phyloP scores from a whole-genome alignment of 2,888 invertebrate species.

The Mycalesis mineus region DNA sequence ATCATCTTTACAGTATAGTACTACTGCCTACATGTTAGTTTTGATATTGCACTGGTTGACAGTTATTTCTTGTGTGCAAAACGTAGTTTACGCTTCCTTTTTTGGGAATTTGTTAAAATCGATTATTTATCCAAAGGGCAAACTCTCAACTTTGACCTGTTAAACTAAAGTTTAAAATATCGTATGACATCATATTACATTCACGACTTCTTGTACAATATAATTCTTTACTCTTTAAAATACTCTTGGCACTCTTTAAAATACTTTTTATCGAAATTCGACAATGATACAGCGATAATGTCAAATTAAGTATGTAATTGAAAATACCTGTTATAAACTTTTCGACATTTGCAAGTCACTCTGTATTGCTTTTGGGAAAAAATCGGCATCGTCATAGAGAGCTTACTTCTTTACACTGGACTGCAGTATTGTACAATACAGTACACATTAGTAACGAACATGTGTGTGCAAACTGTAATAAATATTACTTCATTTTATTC shows the following conservation, averaged over 20 bases:
- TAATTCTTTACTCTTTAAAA: not conserved
- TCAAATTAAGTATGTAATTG: constrained; percentile 4
- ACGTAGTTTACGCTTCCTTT: too few species aligned
- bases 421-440: too few species aligned
- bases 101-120: too few species aligned
- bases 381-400: not conserved
- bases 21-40: too few species aligned
- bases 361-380: not conserved
- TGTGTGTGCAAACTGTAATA: too few species aligned
- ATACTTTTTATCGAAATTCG: not conserved
- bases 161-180: not conserved
- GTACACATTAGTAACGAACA: too few species aligned
- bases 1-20: too few species aligned
- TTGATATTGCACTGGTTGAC: too few species aligned
- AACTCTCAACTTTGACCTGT: not conserved
- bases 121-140: not conserved
- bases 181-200: not conserved
- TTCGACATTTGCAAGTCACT: not conserved
- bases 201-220: not conserved
- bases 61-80: too few species aligned
- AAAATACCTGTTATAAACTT: not conserved
- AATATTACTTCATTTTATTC: too few species aligned
- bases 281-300: not conserved
- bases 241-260: not conserved
- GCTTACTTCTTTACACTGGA: too few species aligned